Evolutionary conservation across 1,140 invertebrate species (phyloP).

Genomic region (Bombus haemorrhoidalis): DNA sequence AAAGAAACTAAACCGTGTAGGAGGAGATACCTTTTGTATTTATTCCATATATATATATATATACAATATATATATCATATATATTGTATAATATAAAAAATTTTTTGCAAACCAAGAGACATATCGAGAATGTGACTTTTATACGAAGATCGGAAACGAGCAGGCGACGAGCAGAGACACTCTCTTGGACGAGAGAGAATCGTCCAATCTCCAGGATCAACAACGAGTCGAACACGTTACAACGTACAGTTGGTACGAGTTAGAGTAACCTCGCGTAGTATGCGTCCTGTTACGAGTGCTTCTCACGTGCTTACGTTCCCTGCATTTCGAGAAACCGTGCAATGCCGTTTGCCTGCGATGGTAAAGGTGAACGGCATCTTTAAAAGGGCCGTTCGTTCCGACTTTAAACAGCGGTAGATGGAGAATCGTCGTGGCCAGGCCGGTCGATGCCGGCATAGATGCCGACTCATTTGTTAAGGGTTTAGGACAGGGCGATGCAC

Average conservation of each 20-base stretch:
- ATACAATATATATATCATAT: too few relatives aligned
- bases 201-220: not conserved
- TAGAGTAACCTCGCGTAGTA: not conserved
- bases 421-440: not conserved
- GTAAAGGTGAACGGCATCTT: conserved; percentile 35
- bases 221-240: not conserved
- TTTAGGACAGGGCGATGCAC: conserved; percentile 27
- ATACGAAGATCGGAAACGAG: not conserved
- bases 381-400: conserved; percentile 32
- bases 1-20: too few relatives aligned
- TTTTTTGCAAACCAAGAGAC: not conserved
- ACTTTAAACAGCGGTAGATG: not conserved
- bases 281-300: conserved; percentile 30
- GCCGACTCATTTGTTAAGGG: not conserved
- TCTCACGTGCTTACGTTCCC: conserved; percentile 22
- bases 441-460: not conserved
- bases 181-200: not conserved
- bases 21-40: not conserved
- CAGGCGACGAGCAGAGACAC: too few relatives aligned
- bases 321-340: conserved; percentile 58
- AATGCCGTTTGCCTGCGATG: conserved; percentile 62
- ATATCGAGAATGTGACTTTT: not conserved
- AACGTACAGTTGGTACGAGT: conserved; percentile 7
- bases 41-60: too few relatives aligned
- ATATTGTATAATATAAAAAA: not conserved